phyloP scores from a whole-genome alignment of 2,113 vertebrate species.

The Theristicus caerulescens region DNA sequence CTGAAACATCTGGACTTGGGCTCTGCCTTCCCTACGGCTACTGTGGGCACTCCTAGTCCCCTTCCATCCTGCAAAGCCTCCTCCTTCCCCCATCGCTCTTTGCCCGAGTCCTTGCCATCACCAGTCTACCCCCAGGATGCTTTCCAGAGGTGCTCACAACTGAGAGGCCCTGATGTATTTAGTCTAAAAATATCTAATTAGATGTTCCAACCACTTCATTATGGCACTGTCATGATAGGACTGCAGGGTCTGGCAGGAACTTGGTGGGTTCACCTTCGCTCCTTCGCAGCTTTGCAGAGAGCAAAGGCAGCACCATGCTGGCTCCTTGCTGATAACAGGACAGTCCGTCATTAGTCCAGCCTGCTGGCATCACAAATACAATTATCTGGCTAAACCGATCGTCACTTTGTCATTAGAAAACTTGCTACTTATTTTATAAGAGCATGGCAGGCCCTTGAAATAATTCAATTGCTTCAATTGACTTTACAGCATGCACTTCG shows the following conservation, averaged over 20 bases:
- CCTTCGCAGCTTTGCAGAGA: not conserved
- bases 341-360: not conserved
- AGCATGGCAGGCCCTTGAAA: not conserved
- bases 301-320: not conserved
- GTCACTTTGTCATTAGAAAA: not conserved
- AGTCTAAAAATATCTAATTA: not conserved
- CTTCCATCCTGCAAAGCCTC: not conserved
- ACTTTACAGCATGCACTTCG: not conserved
- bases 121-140: not conserved
- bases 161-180: not conserved
- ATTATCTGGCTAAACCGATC: not conserved
- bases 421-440: constrained; percentile 30
- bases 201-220: not conserved
- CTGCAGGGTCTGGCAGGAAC: not conserved
- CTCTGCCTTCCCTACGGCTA: not conserved
- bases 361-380: not conserved
- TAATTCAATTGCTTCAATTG: not conserved
- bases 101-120: fast-evolving
- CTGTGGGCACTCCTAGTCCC: not conserved
- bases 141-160: not conserved
- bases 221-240: not conserved
- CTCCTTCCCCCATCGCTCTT: not conserved
- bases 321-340: not conserved
- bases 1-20: not conserved
- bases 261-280: not conserved